Evolutionary conservation across 2,888 invertebrate genomes (phyloP), one percentile per base, ranked within the genome.

Genomic region (Drosophila parthenogenetica): DNA sequence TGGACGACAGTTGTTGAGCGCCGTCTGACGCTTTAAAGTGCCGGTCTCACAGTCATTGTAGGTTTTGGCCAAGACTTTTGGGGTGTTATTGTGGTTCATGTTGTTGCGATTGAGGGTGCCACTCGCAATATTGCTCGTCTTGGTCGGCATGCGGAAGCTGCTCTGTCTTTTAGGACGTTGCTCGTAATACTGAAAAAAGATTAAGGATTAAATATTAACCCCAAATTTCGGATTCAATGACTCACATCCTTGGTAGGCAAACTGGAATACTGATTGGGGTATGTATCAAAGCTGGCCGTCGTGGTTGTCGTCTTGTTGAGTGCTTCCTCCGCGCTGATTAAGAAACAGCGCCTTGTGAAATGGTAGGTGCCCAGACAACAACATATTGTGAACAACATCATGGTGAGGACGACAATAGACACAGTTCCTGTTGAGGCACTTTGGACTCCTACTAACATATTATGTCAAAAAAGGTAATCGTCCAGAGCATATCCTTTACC

Each of bases 181-280:
- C 60, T 92, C 88, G 55, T 92, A 91, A 84, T 92, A 79, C 93
- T 92, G 83, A 67, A 89, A 66, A 46, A 58, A 71, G 10, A n/a
- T 1, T 25, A 7, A 0, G 4, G 5, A 37, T 42, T 13, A 46
- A 22, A 8, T 37, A 19, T 14, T 8, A 29, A 8, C 29, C 8
- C 5, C 1, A 29, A 8, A 29, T 29, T 2, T 29, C 29, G 2
- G 42, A 10, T 3, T 19, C 7, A 32, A n/a, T n/a, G 5, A 76
- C 94, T 93, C 89, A 96, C 95, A 91, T 97, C 96, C 90, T 96
- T 96, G 68, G 96, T 93, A 0, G 97, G 97, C 45, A 97, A 95
- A 22, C 96, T 95, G 69, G 96, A 96, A 91, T 97, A 97, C 74
- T 96, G 95, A 91, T 97, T 97, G 88, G 96, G 96, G 89, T 96